phyloP scores from a whole-genome alignment of 2,113 vertebrate species.

The Gymnorhina tibicen region DNA sequence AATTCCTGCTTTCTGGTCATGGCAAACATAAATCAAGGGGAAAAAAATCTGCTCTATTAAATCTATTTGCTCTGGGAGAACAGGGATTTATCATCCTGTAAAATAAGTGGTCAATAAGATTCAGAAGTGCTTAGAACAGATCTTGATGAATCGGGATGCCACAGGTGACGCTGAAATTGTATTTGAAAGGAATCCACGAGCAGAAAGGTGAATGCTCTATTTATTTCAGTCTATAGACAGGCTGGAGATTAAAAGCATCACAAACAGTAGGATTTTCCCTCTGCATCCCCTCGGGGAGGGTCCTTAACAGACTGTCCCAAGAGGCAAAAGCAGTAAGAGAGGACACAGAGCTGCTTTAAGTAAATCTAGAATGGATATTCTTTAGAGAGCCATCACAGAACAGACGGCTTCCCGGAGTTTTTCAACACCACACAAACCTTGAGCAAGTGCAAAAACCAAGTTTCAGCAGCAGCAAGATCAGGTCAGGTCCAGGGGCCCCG shows the following conservation, averaged over 20 bases:
- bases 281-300: background rate
- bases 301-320: background rate
- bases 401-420: background rate
- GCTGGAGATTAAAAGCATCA: background rate
- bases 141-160: constrained; percentile 35
- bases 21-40: constrained; percentile 59
- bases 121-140: constrained; percentile 30
- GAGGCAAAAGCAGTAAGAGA: background rate
- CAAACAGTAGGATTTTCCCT: background rate
- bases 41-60: constrained; percentile 18
- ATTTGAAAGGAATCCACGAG: background rate
- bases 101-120: constrained; percentile 37
- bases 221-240: background rate
- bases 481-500: background rate
- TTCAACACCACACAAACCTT: background rate
- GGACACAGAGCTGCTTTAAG: background rate
- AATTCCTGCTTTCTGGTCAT: constrained; percentile 33
- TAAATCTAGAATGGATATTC: background rate
- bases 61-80: constrained; percentile 36
- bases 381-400: background rate
- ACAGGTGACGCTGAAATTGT: constrained; percentile 6
- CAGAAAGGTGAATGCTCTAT: background rate
- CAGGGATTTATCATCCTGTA: constrained; percentile 47
- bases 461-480: background rate
- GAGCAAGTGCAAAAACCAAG: background rate